These are phyloP conservation scores for Hycleus phaleratus DNA, from an alignment of 1,140 invertebrate genomes.

Conservation along the genomic window DNA sequence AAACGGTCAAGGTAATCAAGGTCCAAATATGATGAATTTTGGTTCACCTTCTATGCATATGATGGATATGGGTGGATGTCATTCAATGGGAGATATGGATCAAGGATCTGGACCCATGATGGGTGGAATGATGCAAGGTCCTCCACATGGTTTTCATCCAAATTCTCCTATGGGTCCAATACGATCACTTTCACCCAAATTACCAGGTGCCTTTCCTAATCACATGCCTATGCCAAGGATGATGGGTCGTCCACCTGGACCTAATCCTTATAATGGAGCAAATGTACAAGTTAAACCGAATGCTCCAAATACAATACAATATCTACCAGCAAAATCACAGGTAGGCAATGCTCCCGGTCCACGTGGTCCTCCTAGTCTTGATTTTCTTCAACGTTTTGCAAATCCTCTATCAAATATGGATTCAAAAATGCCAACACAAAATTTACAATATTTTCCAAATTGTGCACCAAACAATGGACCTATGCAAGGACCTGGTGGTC, in stretches of 20 bases:
- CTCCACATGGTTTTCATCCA: slow-evolving; percentile 38
- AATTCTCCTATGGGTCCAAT: slow-evolving; percentile 42
- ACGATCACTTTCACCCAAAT: slow-evolving; percentile 42
- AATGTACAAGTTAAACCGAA: slow-evolving; percentile 92
- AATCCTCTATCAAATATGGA: slow-evolving; percentile 68
- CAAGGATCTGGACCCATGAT: slow-evolving; percentile 37
- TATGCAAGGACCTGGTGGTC: slow-evolving; percentile 41
- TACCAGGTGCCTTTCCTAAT: slow-evolving; percentile 40
- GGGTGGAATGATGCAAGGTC: slow-evolving; percentile 38
- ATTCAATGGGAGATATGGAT: slow-evolving; percentile 39
- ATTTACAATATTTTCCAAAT: slow-evolving; percentile 66
- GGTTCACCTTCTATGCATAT: slow-evolving; percentile 52
- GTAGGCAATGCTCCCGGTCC: slow-evolving; percentile 54
- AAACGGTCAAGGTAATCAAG: slow-evolving; percentile 45
- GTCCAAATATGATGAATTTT: slow-evolving; percentile 51
- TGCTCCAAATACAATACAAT: slow-evolving; percentile 96
- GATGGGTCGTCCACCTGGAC: slow-evolving; percentile 51
- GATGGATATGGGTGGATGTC: slow-evolving; percentile 41
- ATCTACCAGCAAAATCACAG: slow-evolving; percentile 85
- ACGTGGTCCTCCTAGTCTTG: slow-evolving; percentile 79
- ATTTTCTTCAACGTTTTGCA: slow-evolving; percentile 84
- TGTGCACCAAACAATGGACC: slow-evolving; percentile 44
- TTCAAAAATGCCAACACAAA: slow-evolving; percentile 61
- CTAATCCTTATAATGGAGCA: slow-evolving; percentile 67
- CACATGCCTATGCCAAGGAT: slow-evolving; percentile 41